Evolutionary conservation across 2,888 invertebrate species (phyloP).

Genomic region (Agonopterix subpropinquella): DNA sequence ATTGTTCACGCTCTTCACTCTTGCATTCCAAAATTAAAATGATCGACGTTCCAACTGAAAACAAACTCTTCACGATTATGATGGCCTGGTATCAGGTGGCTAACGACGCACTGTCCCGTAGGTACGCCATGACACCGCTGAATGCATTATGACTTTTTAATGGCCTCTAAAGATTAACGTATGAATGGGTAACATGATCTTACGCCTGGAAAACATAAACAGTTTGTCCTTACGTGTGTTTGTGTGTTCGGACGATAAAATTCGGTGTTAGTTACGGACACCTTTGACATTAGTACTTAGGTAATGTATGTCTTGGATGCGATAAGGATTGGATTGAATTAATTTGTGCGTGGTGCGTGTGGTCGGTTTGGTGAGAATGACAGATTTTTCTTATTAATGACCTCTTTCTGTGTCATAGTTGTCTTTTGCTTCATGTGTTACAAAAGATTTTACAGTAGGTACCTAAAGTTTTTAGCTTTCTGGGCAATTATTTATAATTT

Average conservation of each 20-base stretch:
- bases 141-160: slow-evolving; percentile 65
- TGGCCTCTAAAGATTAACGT: slow-evolving; percentile 62
- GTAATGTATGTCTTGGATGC: not conserved
- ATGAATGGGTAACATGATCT: slow-evolving; percentile 70
- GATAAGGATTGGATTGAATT: not conserved
- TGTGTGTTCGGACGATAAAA: slow-evolving; percentile 53
- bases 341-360: not conserved
- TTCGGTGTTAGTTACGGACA: slow-evolving; percentile 49
- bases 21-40: slow-evolving; percentile 39
- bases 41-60: slow-evolving; percentile 36
- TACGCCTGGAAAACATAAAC: slow-evolving; percentile 62
- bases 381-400: no score
- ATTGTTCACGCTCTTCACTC: slow-evolving; percentile 22
- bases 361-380: not conserved
- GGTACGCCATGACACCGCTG: slow-evolving; percentile 47
- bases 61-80: slow-evolving; percentile 44
- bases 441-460: no score
- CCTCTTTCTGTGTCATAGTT: no score
- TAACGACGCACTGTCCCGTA: slow-evolving; percentile 72
- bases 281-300: slow-evolving; percentile 7
- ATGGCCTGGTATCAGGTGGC: slow-evolving; percentile 64
- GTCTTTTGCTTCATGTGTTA: no score
- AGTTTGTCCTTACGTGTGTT: slow-evolving; percentile 40
- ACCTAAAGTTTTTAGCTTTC: no score
- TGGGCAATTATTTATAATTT: no score